Evolutionary conservation across 1,140 invertebrate genomes (phyloP).

Genomic region (Plutomurus gul): DNA sequence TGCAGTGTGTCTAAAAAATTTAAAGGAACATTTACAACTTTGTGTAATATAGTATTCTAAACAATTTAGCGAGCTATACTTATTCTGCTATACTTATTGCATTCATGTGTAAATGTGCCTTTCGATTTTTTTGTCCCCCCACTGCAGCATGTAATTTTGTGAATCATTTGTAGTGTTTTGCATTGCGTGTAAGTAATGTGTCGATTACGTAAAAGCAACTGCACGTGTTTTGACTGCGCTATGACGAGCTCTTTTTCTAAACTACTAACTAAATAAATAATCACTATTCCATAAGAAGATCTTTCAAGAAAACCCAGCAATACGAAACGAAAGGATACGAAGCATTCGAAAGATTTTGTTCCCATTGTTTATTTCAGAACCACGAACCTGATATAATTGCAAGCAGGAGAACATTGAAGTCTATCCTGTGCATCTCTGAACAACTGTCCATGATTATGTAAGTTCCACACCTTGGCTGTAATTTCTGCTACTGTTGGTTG

Average conservation of each 20-base stretch:
- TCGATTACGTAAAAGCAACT: too few species aligned
- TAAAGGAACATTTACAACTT: too few species aligned
- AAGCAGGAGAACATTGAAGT: not conserved
- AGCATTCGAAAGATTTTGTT: not conserved
- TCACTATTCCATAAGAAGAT: not conserved
- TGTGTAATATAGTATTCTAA: too few species aligned
- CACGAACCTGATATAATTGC: not conserved
- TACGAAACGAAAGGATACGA: not conserved
- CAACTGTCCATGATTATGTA: not conserved
- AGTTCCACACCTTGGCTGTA: too few species aligned
- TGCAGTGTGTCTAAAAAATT: too few species aligned
- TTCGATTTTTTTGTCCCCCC: not conserved
- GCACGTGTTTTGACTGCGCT: too few species aligned
- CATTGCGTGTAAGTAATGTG: not conserved
- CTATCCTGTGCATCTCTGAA: not conserved
- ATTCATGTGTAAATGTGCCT: too few species aligned
- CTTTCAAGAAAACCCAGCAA: not conserved
- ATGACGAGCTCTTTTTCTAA: too few species aligned
- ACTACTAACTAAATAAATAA: too few species aligned
- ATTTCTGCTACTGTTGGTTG: too few species aligned
- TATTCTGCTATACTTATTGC: too few species aligned
- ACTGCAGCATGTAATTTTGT: not conserved
- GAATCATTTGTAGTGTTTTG: not conserved
- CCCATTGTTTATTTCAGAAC: conserved; percentile 4
- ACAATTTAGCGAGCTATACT: too few species aligned